phyloP scores from a whole-genome alignment of 1,140 invertebrate genomes.

The Lordiphosa clarofinis region DNA sequence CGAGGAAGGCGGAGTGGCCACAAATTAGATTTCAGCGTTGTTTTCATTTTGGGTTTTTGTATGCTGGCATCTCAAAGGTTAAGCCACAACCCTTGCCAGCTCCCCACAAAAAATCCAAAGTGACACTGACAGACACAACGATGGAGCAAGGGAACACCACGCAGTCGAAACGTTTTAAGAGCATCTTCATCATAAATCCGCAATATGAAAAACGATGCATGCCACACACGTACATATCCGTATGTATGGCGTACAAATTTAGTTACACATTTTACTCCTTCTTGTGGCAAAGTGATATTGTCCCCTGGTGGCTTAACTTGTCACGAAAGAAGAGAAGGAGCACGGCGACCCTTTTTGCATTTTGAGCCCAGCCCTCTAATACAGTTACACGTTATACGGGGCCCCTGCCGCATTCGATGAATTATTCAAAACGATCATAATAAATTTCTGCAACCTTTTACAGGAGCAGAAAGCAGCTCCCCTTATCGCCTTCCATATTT shows the following conservation, averaged over 20 bases:
- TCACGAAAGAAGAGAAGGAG: conserved; percentile 46
- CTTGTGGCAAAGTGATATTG: conserved; percentile 67
- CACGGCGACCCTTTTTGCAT: conserved; percentile 59
- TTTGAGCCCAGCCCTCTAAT: conserved; percentile 28
- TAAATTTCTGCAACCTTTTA: conserved; percentile 53
- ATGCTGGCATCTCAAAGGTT: conserved; percentile 6
- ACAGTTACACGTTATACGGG: conserved; percentile 23
- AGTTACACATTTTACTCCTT: conserved; percentile 57
- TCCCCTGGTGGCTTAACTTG: conserved; percentile 68
- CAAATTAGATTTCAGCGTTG: conserved; percentile 73
- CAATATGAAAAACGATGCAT: conserved; percentile 56
- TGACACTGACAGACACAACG: conserved; percentile 50
- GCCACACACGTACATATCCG: conserved; percentile 19
- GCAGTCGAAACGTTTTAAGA: conserved; percentile 62
- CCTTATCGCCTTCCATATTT: conserved; percentile 25
- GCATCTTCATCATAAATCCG: conserved; percentile 72
- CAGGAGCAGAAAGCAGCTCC: conserved; percentile 23
- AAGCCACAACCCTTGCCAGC: conserved; percentile 8
- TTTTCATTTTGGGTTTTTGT: conserved; percentile 44
- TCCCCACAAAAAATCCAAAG: conserved; percentile 46
- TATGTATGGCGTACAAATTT: conserved; percentile 50
- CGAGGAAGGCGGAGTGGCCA: conserved; percentile 18
- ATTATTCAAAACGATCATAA: conserved; percentile 60
- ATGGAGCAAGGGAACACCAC: conserved; percentile 11
- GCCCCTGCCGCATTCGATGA: conserved; percentile 44